These are phyloP conservation scores for Adoxophyes honmai DNA, from an alignment of 1,140 invertebrate genomes.

Conservation along the genomic window DNA sequence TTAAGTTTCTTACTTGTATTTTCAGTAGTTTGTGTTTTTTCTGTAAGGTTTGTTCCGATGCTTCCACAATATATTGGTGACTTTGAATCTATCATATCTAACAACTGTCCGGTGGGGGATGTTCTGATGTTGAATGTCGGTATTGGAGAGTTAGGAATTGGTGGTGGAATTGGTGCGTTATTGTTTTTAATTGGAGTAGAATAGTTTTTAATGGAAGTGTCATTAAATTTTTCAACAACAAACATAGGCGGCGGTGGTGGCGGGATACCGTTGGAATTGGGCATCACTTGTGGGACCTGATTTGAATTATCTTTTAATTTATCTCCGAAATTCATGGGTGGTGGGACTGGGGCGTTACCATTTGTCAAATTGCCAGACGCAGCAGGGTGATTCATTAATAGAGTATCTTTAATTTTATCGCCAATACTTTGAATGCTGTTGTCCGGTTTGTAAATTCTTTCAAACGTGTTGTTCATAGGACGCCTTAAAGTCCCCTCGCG, in stretches of 20 bases:
- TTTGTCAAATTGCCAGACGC: slow-evolving; percentile 26
- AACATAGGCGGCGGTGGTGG: slow-evolving; percentile 14
- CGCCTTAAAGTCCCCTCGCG: slow-evolving; percentile 51
- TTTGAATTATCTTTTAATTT: slow-evolving; percentile 1
- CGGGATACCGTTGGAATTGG: neutral
- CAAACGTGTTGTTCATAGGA: slow-evolving; percentile 37
- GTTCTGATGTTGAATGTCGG: slow-evolving; percentile 51
- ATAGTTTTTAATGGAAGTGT: neutral
- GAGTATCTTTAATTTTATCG: slow-evolving; percentile 41
- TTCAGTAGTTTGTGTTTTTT: neutral
- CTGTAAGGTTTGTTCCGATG: neutral
- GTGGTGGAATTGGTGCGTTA: slow-evolving; percentile 36
- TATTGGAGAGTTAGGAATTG: slow-evolving; percentile 58
- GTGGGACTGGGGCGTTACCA: slow-evolving; percentile 40
- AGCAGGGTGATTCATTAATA: slow-evolving; percentile 33
- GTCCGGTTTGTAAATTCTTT: slow-evolving; percentile 31
- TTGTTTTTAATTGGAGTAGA: neutral
- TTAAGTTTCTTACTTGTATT: slow-evolving; percentile 2
- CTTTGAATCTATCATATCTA: slow-evolving; percentile 27
- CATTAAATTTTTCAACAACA: neutral
- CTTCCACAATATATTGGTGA: neutral
- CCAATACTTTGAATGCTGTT: slow-evolving; percentile 34
- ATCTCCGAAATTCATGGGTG: slow-evolving; percentile 24
- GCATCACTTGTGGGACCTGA: neutral
- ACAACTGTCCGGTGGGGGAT: slow-evolving; percentile 38